Conservation (phyloP, 2,797 vertebrate genomes). For the Rhinichthys osculus region DNA sequence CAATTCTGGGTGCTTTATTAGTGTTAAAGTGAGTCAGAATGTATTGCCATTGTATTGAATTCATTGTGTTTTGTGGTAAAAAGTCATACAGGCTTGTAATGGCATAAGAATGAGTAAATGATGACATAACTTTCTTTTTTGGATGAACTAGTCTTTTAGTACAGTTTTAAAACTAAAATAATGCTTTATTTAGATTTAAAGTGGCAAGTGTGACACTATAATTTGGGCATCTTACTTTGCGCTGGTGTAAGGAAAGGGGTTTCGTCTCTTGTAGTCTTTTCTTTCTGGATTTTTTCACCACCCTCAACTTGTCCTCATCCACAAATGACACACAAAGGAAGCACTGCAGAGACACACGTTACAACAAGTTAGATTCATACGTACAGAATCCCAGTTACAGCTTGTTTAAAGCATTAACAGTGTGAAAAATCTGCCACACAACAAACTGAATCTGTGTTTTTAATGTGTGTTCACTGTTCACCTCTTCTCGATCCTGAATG, state of each 20-base stretch:
- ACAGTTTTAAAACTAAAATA: background rate
- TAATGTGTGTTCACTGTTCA: constrained; percentile 70
- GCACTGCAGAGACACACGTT: constrained; percentile 65
- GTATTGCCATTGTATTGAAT: background rate
- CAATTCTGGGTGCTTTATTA: background rate
- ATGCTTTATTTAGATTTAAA: background rate
- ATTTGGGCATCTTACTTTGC: constrained; percentile 66
- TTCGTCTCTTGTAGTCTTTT: constrained; percentile 78
- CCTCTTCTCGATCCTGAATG: constrained; percentile 74
- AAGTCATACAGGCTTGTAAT: background rate
- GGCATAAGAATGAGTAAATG: background rate
- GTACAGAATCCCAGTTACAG: background rate
- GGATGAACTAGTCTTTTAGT: background rate
- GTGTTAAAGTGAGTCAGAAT: background rate
- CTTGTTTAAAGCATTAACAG: background rate
- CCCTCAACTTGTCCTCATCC: constrained; percentile 77
- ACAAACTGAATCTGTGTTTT: background rate
- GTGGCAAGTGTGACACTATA: background rate
- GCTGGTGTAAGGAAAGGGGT: constrained; percentile 69
- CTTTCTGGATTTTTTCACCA: constrained; percentile 75
- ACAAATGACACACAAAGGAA: constrained; percentile 83
- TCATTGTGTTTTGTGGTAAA: background rate
- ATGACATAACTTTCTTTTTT: background rate
- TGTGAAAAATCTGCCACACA: background rate
- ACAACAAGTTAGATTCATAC: background rate